Percentiles rank a stretch among this genome's conserved stretches.
Conservation (phyloP, 1,140 invertebrate species). For the Platorchestia sp. region DNA sequence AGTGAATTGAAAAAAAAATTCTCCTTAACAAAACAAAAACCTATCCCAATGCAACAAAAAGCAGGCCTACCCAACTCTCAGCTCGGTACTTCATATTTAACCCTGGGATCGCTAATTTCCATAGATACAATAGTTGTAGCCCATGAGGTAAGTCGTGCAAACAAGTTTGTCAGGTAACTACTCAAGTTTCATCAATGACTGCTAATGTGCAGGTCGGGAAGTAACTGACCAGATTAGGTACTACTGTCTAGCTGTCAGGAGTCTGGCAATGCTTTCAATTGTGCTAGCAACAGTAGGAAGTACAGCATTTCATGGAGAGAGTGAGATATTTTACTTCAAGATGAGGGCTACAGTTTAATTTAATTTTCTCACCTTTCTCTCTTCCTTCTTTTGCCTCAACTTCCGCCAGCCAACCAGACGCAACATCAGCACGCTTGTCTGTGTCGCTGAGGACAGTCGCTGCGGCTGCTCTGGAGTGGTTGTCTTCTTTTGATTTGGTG, state of each 20-base stretch:
- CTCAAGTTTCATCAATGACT: neutral
- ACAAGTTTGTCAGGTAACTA: too few species aligned
- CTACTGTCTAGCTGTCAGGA: neutral
- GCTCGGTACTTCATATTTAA: too few species aligned
- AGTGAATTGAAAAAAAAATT: too few species aligned
- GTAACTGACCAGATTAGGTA: neutral
- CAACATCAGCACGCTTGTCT: neutral
- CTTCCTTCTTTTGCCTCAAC: slow-evolving; percentile 57
- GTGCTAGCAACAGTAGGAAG: too few species aligned
- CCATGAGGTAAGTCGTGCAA: too few species aligned
- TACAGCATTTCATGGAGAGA: neutral
- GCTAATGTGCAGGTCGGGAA: neutral
- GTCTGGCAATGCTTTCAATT: neutral
- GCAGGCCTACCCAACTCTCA: too few species aligned
- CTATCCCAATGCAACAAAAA: too few species aligned
- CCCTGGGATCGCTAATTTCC: too few species aligned
- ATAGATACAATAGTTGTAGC: neutral
- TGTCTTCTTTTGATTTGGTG: neutral
- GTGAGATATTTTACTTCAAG: neutral
- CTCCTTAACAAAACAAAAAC: too few species aligned
- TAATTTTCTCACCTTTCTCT: neutral
- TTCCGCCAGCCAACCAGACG: slow-evolving; percentile 13
- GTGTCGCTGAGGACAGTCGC: neutral
- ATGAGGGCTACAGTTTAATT: neutral
- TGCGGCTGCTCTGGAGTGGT: neutral